phyloP scores from a whole-genome alignment of 2,797 vertebrate genomes.

The Sebastes aleutianus region DNA sequence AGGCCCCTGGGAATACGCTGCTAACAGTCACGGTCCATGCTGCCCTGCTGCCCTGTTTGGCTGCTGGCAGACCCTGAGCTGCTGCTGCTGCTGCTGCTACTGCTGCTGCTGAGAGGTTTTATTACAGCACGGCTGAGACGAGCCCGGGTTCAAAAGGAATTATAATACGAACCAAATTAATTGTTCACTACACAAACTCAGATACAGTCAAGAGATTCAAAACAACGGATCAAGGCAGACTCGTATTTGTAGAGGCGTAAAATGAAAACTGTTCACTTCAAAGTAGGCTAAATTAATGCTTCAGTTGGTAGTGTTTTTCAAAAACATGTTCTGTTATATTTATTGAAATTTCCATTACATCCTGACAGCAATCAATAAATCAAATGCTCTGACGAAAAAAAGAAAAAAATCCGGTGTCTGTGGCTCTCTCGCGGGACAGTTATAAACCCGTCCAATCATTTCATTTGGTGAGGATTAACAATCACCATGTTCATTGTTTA shows the following conservation, averaged over 20 bases:
- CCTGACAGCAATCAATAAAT: not conserved
- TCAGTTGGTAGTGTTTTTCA: not conserved
- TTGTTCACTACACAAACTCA: slow-evolving; percentile 61
- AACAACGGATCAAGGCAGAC: slow-evolving; percentile 9
- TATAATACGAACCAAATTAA: slow-evolving; percentile 62
- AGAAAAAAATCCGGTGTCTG: not conserved
- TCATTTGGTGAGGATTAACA: not conserved
- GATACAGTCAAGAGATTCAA: slow-evolving; percentile 29
- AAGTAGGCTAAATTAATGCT: not conserved
- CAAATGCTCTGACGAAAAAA: not conserved
- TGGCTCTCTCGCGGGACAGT: not conserved
- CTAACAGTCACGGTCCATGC: slow-evolving; percentile 74
- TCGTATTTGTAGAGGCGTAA: slow-evolving; percentile 14
- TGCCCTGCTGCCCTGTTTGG: slow-evolving; percentile 58
- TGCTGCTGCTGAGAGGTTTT: slow-evolving; percentile 23
- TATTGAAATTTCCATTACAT: not conserved
- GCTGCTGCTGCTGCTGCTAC: not conserved
- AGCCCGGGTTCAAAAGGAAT: slow-evolving; percentile 69
- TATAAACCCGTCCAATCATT: not conserved
- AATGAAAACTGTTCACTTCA: slow-evolving; percentile 29
- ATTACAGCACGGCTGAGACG: slow-evolving; percentile 47
- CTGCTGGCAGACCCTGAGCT: slow-evolving; percentile 55
- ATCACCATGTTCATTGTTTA: not conserved
- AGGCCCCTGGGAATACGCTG: slow-evolving; percentile 61
- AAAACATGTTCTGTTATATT: not conserved